Conservation (phyloP, 2,113 vertebrate genomes). For the Mus pahari region DNA sequence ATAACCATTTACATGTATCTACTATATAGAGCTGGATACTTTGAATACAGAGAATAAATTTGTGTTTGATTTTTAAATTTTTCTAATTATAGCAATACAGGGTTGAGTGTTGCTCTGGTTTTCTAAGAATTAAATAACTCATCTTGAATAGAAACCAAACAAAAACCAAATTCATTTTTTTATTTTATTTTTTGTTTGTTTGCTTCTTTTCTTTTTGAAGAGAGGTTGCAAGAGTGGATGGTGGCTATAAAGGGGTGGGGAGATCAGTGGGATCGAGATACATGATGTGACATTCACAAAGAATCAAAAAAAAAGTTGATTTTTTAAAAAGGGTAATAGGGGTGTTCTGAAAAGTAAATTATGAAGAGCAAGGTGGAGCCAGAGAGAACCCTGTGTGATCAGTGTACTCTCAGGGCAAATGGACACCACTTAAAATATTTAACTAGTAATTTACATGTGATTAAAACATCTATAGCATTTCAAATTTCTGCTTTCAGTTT, state of each 20-base stretch:
- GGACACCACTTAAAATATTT: conserved; percentile 49
- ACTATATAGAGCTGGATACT: not conserved
- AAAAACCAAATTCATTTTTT: conserved; percentile 43
- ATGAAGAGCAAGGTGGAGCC: conserved; percentile 41
- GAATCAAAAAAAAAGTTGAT: not conserved
- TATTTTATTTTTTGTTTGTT: not conserved
- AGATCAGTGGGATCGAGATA: not conserved
- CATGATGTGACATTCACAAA: not conserved
- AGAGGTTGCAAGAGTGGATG: not conserved
- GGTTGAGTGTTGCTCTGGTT: conserved; percentile 61
- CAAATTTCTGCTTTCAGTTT: conserved; percentile 56
- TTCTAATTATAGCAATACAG: conserved; percentile 59
- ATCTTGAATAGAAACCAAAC: conserved; percentile 44
- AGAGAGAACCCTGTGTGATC: conserved; percentile 49
- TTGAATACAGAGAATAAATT: not conserved
- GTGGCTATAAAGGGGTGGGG: not conserved
- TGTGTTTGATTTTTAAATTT: not conserved
- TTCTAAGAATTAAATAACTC: conserved; percentile 70
- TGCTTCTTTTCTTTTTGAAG: not conserved
- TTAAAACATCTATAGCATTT: conserved; percentile 52
- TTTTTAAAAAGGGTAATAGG: not conserved
- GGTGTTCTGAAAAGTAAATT: conserved; percentile 57
- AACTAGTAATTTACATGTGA: conserved; percentile 55
- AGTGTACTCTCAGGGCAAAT: not conserved
- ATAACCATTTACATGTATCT: not conserved